These are phyloP conservation scores for Porites lobata DNA, from an alignment of 92 coral and sea anemone species.

Conservation along the genomic window DNA sequence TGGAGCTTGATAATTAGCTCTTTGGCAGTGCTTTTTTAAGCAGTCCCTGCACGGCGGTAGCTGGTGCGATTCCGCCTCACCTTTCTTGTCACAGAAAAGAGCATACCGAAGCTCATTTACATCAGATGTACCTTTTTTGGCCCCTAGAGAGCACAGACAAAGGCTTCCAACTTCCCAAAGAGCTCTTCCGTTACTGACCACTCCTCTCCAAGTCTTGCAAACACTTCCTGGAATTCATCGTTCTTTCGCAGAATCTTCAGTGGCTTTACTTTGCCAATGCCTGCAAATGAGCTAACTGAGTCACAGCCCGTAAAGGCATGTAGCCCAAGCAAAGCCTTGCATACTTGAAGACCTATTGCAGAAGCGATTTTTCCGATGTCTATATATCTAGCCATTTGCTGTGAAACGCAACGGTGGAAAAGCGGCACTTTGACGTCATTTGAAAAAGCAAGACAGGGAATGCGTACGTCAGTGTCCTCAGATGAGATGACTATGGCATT, in stretches of 20 bases:
- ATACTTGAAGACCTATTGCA: constrained; percentile 33
- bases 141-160: constrained; percentile 52
- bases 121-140: constrained; percentile 20
- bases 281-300: constrained; percentile 35
- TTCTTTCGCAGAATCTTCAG: constrained; percentile 16
- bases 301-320: constrained; percentile 43
- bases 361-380: not conserved
- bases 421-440: not conserved
- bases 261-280: constrained; percentile 43
- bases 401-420: constrained; percentile 4
- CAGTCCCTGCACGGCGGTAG: constrained; percentile 28
- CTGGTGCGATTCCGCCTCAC: constrained; percentile 49
- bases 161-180: constrained; percentile 34
- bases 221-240: constrained; percentile 18
- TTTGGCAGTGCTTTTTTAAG: constrained; percentile 17
- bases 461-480: constrained; percentile 9
- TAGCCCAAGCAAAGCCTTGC: constrained; percentile 33
- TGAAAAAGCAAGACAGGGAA: not conserved
- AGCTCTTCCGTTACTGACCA: constrained; percentile 34
- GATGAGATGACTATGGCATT: not conserved
- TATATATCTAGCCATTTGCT: too few species aligned
- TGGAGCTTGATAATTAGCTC: constrained; percentile 20
- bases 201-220: constrained; percentile 22
- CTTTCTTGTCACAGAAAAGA: too few species aligned
- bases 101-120: constrained; percentile 15